Base-by-base conservation (phyloP, 2,113 vertebrate species). In the Sterna hirundo region DNA sequence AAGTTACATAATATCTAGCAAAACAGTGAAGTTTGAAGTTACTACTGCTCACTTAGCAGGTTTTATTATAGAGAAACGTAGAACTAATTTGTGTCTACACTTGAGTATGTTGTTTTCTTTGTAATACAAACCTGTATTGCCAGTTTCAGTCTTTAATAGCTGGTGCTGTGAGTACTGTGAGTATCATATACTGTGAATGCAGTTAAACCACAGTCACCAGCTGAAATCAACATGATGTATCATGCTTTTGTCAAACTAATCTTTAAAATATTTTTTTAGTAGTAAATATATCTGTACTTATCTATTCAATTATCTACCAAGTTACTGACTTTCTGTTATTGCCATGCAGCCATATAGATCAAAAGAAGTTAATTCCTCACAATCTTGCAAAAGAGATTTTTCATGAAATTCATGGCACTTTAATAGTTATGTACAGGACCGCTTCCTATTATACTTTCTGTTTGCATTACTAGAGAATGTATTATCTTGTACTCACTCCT, bases 21-120 rank as follows among this genome's bases (percentile, higher is more conserved):
- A 91, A 96, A 64, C 52, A 76, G 26, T 75, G 52, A 47, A 86
- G 47, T 89, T 93, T 93, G 54, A 88, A 87, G 36, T 72, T 96
- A 64, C 70, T 92, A 26, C 22, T 91, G 65, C 70, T 79, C 54
- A 55, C 34, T 85, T 91, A 77, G 17, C 58, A 78, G 40, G 29
- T 76, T 93, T 88, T 77, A 80, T 60, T 75, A 27, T 54, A 62
- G 36, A 88, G 38, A 78, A 70, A 58, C 58, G 89, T 88, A 52
- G 47, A 84, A 65, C 21, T 84, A 65, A 66, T 82, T 96, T 69
- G 11, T 74, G 36, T n/a, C 36, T 94, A 62, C 18, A 71, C 27
- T 54, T 79, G 46, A 72, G 9, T n/a, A 36, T n/a, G 27, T 58
- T 90, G 21, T 66, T 94, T 95, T 91, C 81, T 95, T 90, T 85